Conservation (phyloP, 2,888 invertebrate species). For the Troides aeacus region DNA sequence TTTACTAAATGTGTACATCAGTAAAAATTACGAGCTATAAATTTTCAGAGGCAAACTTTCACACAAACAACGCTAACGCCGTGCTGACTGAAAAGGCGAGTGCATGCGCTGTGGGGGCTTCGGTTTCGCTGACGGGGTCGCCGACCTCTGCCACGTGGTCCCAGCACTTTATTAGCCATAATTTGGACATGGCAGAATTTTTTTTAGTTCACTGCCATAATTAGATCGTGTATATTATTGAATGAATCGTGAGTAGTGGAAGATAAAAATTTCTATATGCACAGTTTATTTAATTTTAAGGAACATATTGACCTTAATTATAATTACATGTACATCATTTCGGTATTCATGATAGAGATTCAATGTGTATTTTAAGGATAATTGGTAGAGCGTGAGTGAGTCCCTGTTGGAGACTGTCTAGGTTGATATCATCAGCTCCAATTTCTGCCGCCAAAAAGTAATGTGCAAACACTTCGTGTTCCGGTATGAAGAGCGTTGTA, state of each 20-base stretch:
- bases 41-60: slow-evolving; percentile 23
- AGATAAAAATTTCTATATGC: too few species aligned
- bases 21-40: slow-evolving; percentile 16
- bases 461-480: too few species aligned
- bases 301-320: too few species aligned
- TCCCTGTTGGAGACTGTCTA: too few species aligned
- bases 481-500: too few species aligned
- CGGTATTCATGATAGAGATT: too few species aligned
- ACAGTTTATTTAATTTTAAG: too few species aligned
- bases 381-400: too few species aligned
- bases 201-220: slow-evolving; percentile 20
- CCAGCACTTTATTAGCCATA: slow-evolving; percentile 51
- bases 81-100: slow-evolving; percentile 39
- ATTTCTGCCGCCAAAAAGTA: too few species aligned
- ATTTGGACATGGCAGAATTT: slow-evolving; percentile 37
- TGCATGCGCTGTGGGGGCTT: slow-evolving; percentile 41
- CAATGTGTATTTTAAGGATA: too few species aligned
- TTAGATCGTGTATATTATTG: not conserved
- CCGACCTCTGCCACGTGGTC: slow-evolving; percentile 57
- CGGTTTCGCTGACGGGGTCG: slow-evolving; percentile 47
- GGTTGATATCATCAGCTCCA: too few species aligned
- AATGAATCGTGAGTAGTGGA: not conserved
- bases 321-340: too few species aligned
- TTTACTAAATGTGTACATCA: slow-evolving; percentile 8
- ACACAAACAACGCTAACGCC: slow-evolving; percentile 41